phyloP scores from a whole-genome alignment of 35 echinoderm and acorn worm species.

The Acanthaster planci region DNA sequence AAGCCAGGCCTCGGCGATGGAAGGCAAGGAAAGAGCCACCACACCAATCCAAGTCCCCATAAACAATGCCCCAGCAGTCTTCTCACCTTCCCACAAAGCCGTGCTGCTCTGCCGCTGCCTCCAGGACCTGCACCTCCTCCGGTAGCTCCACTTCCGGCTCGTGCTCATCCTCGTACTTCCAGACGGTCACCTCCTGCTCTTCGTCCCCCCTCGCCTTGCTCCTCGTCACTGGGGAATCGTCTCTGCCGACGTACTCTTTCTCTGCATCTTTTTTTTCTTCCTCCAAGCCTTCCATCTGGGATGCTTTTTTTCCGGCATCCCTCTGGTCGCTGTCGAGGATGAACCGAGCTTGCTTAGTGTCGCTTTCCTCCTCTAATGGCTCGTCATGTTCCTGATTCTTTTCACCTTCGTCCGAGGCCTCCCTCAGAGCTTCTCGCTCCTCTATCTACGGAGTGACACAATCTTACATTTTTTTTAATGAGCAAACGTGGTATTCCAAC shows the following conservation, averaged over 20 bases:
- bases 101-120: slow-evolving; percentile 79
- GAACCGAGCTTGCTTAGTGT: slow-evolving; percentile 19
- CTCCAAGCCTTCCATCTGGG: background rate
- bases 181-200: slow-evolving; percentile 55
- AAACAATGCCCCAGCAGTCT: no score
- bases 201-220: background rate
- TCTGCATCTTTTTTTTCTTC: slow-evolving; percentile 35
- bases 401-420: slow-evolving; percentile 19
- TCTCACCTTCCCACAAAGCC: slow-evolving; percentile 92
- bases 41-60: no score
- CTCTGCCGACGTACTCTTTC: slow-evolving; percentile 3
- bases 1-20: no score
- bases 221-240: background rate
- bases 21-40: no score
- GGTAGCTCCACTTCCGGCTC: slow-evolving; percentile 70
- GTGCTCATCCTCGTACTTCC: slow-evolving; percentile 91
- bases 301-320: slow-evolving; percentile 4
- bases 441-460: background rate
- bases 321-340: background rate
- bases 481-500: no score
- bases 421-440: slow-evolving; percentile 29
- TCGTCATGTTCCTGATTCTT: background rate
- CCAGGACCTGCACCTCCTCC: slow-evolving; percentile 68
- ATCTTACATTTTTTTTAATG: no score
- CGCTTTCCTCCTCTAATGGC: background rate